Percentiles rank a stretch among this genome's conserved stretches.
These are phyloP conservation scores for Celastrina argiolus DNA, from an alignment of 2,888 invertebrate genomes.

Conservation along the genomic window DNA sequence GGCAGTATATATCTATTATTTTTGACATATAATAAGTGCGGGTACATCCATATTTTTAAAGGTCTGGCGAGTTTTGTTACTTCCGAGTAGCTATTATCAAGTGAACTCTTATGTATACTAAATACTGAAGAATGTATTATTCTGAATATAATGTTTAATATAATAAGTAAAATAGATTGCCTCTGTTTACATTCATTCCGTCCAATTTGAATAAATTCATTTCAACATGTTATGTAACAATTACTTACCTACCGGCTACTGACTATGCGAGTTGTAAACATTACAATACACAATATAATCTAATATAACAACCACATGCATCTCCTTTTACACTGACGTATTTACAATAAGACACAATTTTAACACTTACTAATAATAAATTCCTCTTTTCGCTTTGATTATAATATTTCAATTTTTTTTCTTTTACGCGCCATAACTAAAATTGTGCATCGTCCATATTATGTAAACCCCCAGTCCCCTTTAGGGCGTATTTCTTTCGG, in stretches of 20 bases:
- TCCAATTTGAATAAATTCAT: neutral
- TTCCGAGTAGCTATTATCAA: too few species aligned
- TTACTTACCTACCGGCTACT: neutral
- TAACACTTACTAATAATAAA: slow-evolving; percentile 19
- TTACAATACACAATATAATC: neutral
- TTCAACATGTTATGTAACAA: neutral
- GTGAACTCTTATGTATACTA: neutral
- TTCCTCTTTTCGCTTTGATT: neutral
- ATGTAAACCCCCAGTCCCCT: neutral
- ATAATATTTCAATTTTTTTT: neutral
- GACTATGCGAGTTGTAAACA: neutral
- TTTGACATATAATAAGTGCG: neutral
- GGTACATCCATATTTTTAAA: slow-evolving; percentile 5
- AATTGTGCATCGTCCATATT: neutral
- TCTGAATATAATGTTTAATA: neutral
- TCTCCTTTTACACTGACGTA: neutral
- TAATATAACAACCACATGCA: neutral
- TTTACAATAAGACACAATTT: slow-evolving; percentile 21
- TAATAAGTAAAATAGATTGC: neutral
- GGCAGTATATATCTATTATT: neutral
- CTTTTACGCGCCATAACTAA: neutral
- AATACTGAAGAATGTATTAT: neutral
- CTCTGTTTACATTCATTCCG: neutral
- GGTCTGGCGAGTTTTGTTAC: neutral
- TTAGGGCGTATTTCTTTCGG: neutral